phyloP scores from a whole-genome alignment of 2,888 invertebrate species.

The Crocallis elinguaria region DNA sequence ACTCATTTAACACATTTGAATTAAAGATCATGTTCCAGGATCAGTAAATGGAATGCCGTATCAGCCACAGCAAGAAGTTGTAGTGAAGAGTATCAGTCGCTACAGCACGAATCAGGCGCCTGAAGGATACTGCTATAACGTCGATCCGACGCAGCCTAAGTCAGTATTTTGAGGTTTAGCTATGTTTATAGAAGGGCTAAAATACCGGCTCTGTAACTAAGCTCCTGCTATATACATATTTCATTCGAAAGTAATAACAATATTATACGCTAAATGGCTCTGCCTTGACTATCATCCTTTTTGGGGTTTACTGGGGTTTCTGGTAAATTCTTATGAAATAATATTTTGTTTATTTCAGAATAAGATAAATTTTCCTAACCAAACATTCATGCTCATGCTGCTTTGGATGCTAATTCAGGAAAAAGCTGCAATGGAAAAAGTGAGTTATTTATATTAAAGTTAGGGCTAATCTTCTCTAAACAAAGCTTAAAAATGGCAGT shows the following conservation, averaged over 20 bases:
- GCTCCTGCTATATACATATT: no score
- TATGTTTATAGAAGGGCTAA: no score
- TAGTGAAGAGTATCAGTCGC: conserved; percentile 80
- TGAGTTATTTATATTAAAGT: no score
- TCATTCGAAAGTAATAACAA: no score
- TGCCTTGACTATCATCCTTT: background rate
- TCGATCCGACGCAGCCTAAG: conserved; percentile 80
- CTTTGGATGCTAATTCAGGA: conserved; percentile 82
- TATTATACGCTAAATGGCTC: no score
- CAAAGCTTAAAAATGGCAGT: no score
- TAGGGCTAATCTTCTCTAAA: no score
- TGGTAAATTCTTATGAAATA: background rate
- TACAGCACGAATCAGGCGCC: conserved; percentile 78
- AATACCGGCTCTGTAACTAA: no score
- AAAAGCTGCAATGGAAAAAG: conserved; percentile 95
- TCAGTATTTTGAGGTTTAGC: conserved; percentile 55
- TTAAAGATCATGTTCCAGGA: conserved; percentile 44
- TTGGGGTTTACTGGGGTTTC: background rate
- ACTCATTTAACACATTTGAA: background rate
- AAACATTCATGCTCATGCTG: conserved; percentile 68
- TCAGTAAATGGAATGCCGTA: conserved; percentile 77
- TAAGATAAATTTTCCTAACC: conserved; percentile 39
- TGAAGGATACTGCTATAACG: conserved; percentile 81
- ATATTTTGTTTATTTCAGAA: conserved; percentile 8
- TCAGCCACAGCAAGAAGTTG: conserved; percentile 76